phyloP scores from a whole-genome alignment of 2,888 invertebrate genomes.

The Parochlus steinenii region DNA sequence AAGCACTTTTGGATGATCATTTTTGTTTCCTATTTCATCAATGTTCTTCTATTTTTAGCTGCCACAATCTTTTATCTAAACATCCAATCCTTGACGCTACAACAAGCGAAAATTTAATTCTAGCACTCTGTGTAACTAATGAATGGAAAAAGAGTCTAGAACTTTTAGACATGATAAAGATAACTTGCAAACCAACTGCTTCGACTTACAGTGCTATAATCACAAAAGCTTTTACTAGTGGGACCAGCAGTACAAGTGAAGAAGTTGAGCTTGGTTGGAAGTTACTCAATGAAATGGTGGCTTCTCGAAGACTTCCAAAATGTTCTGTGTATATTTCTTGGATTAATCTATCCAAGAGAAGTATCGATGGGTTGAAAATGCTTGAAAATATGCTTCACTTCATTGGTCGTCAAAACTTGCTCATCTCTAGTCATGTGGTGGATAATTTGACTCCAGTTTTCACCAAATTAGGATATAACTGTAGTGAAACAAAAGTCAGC shows the following conservation, averaged over 20 bases:
- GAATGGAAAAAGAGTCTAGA: slow-evolving; percentile 45
- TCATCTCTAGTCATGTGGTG: slow-evolving; percentile 25
- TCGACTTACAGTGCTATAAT: slow-evolving; percentile 36
- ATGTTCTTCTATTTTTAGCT: too few species aligned
- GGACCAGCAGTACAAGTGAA: too few species aligned
- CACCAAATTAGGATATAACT: slow-evolving; percentile 17
- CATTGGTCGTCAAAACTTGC: slow-evolving; percentile 34
- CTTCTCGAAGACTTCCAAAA: slow-evolving; percentile 29
- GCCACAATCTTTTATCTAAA: too few species aligned
- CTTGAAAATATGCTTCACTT: slow-evolving; percentile 41
- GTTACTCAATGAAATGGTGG: slow-evolving; percentile 38
- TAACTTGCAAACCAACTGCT: slow-evolving; percentile 32
- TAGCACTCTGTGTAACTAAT: slow-evolving; percentile 43
- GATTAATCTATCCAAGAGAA: slow-evolving; percentile 32
- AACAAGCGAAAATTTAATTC: slow-evolving; percentile 42
- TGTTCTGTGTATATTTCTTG: slow-evolving; percentile 36
- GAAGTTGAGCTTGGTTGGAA: slow-evolving; percentile 38
- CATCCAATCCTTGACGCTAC: slow-evolving; percentile 40
- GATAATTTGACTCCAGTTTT: slow-evolving; percentile 20
- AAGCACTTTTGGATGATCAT: too few species aligned
- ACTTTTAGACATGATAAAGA: slow-evolving; percentile 40
- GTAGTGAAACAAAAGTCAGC: slow-evolving; percentile 19
- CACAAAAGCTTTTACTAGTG: slow-evolving; percentile 44
- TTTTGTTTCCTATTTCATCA: too few species aligned
- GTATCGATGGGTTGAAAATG: slow-evolving; percentile 25